Evolutionary conservation across 2,113 vertebrate species (phyloP), one percentile per base, ranked within the genome.

Genomic region (Cebidichthys violaceus): DNA sequence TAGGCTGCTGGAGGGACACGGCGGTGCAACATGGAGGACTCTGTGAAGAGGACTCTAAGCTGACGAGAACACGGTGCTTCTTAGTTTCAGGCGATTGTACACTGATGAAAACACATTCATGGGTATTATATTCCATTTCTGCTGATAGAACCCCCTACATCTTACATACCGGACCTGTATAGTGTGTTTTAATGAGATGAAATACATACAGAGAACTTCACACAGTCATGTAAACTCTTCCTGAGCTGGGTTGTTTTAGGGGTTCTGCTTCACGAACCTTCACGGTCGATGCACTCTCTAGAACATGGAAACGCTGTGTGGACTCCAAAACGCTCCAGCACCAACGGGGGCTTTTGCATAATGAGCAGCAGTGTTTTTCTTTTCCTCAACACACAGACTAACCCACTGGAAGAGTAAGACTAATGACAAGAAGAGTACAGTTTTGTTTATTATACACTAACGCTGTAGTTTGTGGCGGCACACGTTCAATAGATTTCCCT

Each of bases 221-320:
- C n/a, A n/a, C 79, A 67, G 67, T 37, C 57, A 59, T 61, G 76
- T 74, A 75, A 86, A 81, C 73, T 50, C 41, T 74, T 10, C 55
- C 39, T 2, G 13, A 65, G 73, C 60, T 11, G 66, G 17, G 22
- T 29, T 73, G n/a, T 64, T 86, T 37, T 14, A 43, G 45, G 39
- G 15, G 64, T 86, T 86, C 74, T 65, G 78, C 76, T 65, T 70
- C 70, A 57, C 62, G 75, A 79, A 31, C 6, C 20, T 68, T 68
- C 52, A 0, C 17, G 7, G 62, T 77, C 35, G 80, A 82, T 84
- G 47, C 57, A 4, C 2, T 17, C 77, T 43, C 3, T 45, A 27
- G 20, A 68, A 55, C 33, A 68, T 14, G 70, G 64, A 74, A 65
- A 66, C 50, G 29, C 1, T 14, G 78, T 57, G 73, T 50, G 64